Percentiles rank a stretch among this genome's conserved stretches.
Evolutionary conservation across 2,113 vertebrate genomes (phyloP).

Genomic region (Engystomops pustulosus): DNA sequence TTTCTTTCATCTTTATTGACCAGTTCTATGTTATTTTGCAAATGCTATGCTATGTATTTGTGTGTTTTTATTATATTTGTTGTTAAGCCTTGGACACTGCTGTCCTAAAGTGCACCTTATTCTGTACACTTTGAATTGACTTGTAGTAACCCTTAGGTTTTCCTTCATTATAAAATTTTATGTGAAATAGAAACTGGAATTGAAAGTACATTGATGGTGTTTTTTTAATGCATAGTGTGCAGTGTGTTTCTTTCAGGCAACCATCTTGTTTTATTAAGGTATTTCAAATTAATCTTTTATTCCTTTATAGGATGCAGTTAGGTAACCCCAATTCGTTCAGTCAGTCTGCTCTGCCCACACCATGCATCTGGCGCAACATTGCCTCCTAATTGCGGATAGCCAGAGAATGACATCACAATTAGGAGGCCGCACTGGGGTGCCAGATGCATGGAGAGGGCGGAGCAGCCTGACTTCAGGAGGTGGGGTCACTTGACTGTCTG

Average conservation of each 20-base stretch:
- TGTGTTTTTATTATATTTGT: not conserved
- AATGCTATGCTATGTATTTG: not conserved
- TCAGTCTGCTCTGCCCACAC: too few species aligned
- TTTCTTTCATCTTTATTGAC: not conserved
- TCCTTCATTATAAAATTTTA: not conserved
- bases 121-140: constrained; percentile 1
- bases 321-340: too few species aligned
- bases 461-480: too few species aligned
- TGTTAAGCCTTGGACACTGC: not conserved
- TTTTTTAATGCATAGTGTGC: not conserved
- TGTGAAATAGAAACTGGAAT: constrained; percentile 30
- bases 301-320: too few species aligned
- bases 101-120: constrained; percentile 36
- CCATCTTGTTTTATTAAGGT: too few species aligned
- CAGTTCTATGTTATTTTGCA: not conserved
- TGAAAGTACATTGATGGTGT: not conserved
- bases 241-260: not conserved
- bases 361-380: too few species aligned
- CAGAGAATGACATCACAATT: too few species aligned
- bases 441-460: too few species aligned
- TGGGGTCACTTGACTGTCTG: too few species aligned
- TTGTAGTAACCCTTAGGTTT: constrained; percentile 2
- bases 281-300: too few species aligned
- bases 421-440: too few species aligned
- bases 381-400: too few species aligned